These are phyloP conservation scores for Cyclopterus lumpus DNA, from an alignment of 2,797 vertebrate species.

Conservation along the genomic window DNA sequence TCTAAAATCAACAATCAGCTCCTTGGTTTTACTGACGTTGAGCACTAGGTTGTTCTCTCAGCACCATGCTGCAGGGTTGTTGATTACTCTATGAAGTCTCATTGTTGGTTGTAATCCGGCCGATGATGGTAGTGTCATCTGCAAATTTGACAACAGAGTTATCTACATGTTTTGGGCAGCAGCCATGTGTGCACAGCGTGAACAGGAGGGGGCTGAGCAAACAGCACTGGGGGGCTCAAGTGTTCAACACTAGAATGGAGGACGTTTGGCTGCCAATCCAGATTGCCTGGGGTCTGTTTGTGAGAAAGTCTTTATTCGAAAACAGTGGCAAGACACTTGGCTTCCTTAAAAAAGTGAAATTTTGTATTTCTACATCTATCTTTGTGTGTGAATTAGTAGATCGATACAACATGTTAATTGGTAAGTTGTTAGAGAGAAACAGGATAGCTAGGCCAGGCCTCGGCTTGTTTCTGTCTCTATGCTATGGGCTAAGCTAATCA, in stretches of 20 bases:
- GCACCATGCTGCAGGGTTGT: not conserved
- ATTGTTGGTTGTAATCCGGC: not conserved
- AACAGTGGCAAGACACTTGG: not conserved
- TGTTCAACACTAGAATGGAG: not conserved
- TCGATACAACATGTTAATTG: not conserved
- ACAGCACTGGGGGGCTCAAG: not conserved
- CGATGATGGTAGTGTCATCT: not conserved
- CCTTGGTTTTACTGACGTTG: not conserved
- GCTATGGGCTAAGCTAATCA: slow-evolving; percentile 14
- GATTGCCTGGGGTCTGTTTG: not conserved
- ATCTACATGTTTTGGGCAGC: not conserved
- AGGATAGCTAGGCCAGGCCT: not conserved
- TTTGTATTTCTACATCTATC: not conserved
- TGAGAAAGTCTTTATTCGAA: not conserved
- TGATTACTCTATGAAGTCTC: not conserved
- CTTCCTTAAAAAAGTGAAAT: too few species aligned
- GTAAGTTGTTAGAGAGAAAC: not conserved
- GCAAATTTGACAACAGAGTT: not conserved
- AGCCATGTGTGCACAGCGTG: not conserved
- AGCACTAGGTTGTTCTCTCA: not conserved
- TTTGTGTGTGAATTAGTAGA: not conserved
- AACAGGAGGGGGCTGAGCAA: not conserved
- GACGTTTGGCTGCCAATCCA: not conserved
- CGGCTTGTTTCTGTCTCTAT: not conserved
- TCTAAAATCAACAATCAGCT: not conserved